Percentiles rank a stretch among this genome's conserved stretches.
These are phyloP conservation scores for Drosophila testacea DNA, from an alignment of 2,888 invertebrate species.

Conservation along the genomic window DNA sequence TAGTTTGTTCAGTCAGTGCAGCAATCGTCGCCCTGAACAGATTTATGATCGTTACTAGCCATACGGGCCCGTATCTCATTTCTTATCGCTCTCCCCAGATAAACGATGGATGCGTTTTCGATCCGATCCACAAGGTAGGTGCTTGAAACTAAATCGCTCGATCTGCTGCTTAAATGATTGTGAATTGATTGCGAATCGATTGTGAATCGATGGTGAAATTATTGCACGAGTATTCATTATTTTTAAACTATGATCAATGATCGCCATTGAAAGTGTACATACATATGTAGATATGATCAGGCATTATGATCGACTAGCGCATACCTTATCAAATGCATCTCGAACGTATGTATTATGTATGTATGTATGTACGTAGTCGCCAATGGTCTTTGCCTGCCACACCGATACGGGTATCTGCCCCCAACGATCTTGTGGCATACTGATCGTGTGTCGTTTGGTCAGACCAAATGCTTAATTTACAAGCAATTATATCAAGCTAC, in stretches of 20 bases:
- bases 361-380: background rate
- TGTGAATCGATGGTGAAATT: constrained; percentile 7
- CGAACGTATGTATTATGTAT: too few relatives aligned
- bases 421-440: constrained; percentile 32
- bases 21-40: constrained; percentile 56
- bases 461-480: constrained; percentile 72
- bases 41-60: constrained; percentile 66
- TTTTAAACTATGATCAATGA: constrained; percentile 11
- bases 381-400: constrained; percentile 5
- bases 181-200: constrained; percentile 18
- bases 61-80: constrained; percentile 66
- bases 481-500: constrained; percentile 77
- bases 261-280: background rate
- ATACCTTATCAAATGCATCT: constrained; percentile 13
- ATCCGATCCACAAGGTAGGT: background rate
- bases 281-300: background rate
- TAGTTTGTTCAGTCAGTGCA: constrained; percentile 28
- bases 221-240: background rate
- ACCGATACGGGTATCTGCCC: constrained; percentile 8
- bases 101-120: constrained; percentile 46
- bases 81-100: constrained; percentile 49
- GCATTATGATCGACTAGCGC: constrained; percentile 10
- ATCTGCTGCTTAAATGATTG: constrained; percentile 28
- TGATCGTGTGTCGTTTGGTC: constrained; percentile 43
- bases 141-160: constrained; percentile 20